Conservation (phyloP, 1,140 invertebrate species). For the Rhopalosiphum padi region DNA sequence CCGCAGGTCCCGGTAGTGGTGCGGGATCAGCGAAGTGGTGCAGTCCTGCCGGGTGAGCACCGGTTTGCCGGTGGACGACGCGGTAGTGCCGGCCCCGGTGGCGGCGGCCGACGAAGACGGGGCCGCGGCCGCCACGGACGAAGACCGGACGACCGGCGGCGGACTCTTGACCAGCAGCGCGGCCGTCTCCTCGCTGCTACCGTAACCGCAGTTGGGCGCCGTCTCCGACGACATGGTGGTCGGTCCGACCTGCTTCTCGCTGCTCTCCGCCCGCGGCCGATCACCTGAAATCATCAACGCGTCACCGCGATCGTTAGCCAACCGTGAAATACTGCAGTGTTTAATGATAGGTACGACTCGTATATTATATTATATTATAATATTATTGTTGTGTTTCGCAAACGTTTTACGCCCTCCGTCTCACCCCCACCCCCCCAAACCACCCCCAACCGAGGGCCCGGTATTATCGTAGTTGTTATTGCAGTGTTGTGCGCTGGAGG, state of each 20-base stretch:
- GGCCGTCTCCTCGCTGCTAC: slow-evolving; percentile 80
- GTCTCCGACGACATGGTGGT: slow-evolving; percentile 65
- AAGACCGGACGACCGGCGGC: slow-evolving; percentile 66
- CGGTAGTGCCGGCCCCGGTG: slow-evolving; percentile 60
- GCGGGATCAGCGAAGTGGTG: slow-evolving; percentile 73
- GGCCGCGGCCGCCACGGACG: slow-evolving; percentile 66
- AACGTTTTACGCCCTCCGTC: not conserved
- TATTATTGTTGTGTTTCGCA: not conserved
- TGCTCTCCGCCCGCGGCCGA: slow-evolving; percentile 49
- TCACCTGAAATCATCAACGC: slow-evolving; percentile 62
- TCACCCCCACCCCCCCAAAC: rapidly evolving
- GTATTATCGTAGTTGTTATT: not conserved
- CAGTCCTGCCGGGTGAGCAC: slow-evolving; percentile 84
- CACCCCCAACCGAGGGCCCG: too few relatives aligned
- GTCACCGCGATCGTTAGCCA: not conserved
- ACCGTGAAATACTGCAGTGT: not conserved
- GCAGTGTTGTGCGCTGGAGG: not conserved
- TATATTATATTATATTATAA: too few relatives aligned
- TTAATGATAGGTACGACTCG: too few relatives aligned
- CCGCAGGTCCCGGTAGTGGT: slow-evolving; percentile 26
- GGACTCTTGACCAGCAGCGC: slow-evolving; percentile 72
- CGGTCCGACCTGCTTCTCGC: slow-evolving; percentile 60
- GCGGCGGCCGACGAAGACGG: not conserved
- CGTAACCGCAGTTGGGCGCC: slow-evolving; percentile 71
- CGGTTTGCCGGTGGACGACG: slow-evolving; percentile 69